Evolutionary conservation across 2,888 invertebrate genomes (phyloP), one percentile per base, ranked within the genome.

Genomic region (Pecten maximus): DNA sequence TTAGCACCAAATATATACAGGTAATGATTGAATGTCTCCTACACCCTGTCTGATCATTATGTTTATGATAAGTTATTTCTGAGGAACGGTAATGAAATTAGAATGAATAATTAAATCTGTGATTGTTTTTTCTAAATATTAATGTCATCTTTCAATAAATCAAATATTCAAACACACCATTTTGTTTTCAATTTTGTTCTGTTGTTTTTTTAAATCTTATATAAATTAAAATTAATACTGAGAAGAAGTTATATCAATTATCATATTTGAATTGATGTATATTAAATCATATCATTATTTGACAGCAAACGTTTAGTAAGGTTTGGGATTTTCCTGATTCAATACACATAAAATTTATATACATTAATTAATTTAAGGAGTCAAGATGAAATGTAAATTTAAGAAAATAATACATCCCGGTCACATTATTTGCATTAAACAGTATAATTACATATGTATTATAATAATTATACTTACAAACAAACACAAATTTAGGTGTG

Each of bases 21-120:
- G 74, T 74, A 74, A 74, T 74, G 74, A 74, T 60, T 74, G 74
- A 74, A 74, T 74, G 35, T 35, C 74, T 35, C 74, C 16, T 15
- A 35, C 74, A 74, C 74, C 12, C 19, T 35, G 35, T 74, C 28
- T 74, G 74, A 74, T 28, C 23, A 19, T 28, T 35, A 16, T 74
- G 74, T 35, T 74, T 35, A 74, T 74, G 8, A 15, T 74, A 74
- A 23, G 23, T 44, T 44, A 44, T 44, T 44, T 44, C 12, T 44
- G 44, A 44, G 4, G 4, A 44, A 44, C 44, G 4, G 44, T 44
- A 8, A 12, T 8, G 44, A 44, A 44, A 44, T 44, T n/a, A n/a
- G n/a, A n/a, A n/a, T n/a, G n/a, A n/a, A n/a, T n/a, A n/a, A n/a
- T n/a, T n/a, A n/a, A n/a, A n/a, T n/a, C n/a, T n/a, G n/a, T n/a